These are phyloP conservation scores for Clarias platycephalus DNA, from an alignment of 2,797 vertebrate genomes.

Conservation along the genomic window DNA sequence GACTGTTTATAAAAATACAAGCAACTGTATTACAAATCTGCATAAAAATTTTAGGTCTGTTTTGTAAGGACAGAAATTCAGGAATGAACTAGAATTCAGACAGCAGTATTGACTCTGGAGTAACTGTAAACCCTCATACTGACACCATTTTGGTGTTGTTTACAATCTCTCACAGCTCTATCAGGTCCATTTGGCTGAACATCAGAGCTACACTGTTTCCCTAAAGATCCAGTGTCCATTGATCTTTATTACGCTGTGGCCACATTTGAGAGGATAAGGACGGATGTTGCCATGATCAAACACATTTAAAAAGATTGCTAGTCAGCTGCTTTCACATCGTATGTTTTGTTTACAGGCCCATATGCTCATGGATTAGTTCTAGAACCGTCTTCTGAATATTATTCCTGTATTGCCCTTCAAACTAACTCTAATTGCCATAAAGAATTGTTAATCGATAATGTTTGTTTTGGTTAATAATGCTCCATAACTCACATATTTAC, in stretches of 20 bases:
- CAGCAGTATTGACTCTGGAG: background rate
- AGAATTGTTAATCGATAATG: no score
- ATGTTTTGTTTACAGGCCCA: background rate
- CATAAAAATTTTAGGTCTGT: background rate
- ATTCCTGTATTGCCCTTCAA: background rate
- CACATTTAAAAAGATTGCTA: background rate
- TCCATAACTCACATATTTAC: no score
- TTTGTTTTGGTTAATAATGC: no score
- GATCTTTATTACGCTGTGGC: background rate
- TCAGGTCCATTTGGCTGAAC: background rate
- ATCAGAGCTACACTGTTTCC: constrained; percentile 1
- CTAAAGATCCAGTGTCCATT: background rate
- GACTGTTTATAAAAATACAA: background rate
- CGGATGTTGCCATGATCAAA: background rate
- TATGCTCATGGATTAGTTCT: background rate
- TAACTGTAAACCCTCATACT: background rate
- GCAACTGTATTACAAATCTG: background rate
- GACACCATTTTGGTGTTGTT: background rate
- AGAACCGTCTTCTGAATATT: background rate
- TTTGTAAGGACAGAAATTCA: background rate
- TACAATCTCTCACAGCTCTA: background rate
- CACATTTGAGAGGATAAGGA: background rate
- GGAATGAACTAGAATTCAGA: background rate
- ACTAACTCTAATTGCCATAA: no score
- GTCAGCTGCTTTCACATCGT: background rate